Conservation (phyloP, 2,797 vertebrate genomes). For the Limosa lapponica region DNA sequence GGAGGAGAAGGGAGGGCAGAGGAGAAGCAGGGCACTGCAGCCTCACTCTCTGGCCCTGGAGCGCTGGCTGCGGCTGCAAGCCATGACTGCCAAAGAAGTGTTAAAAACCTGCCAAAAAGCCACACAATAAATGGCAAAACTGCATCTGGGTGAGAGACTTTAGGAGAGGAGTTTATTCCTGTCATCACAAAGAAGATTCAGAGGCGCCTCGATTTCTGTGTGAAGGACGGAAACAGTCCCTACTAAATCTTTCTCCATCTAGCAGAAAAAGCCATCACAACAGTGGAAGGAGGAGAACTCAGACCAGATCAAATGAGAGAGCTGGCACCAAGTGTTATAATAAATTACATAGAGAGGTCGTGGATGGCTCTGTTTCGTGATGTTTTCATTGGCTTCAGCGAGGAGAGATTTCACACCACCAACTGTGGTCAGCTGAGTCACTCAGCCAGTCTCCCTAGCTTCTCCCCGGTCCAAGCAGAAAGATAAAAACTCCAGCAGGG, state of each 20-base stretch:
- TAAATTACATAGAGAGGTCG: not conserved
- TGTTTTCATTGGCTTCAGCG: not conserved
- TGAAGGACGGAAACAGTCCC: not conserved
- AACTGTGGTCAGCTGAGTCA: not conserved
- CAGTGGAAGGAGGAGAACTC: not conserved
- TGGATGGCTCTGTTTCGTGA: not conserved
- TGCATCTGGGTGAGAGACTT: not conserved
- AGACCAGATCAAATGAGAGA: not conserved
- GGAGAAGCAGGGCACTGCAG: not conserved
- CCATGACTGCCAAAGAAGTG: not conserved
- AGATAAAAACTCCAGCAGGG: not conserved
- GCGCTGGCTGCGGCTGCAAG: rapidly evolving
- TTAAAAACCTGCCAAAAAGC: constrained; percentile 13
- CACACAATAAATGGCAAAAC: constrained; percentile 12
- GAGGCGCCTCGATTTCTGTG: not conserved
- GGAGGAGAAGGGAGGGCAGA: not conserved
- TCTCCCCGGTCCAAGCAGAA: not conserved
- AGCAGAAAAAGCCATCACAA: not conserved
- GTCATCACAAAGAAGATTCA: not conserved
- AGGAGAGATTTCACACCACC: not conserved
- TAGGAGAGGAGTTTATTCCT: not conserved
- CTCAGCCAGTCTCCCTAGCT: not conserved
- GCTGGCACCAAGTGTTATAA: not conserved
- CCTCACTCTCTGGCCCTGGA: not conserved
- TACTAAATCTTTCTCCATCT: not conserved